Evolutionary conservation across 2,888 invertebrate species (phyloP), one percentile per base, ranked within the genome.

Genomic region (Lamproptera curius): DNA sequence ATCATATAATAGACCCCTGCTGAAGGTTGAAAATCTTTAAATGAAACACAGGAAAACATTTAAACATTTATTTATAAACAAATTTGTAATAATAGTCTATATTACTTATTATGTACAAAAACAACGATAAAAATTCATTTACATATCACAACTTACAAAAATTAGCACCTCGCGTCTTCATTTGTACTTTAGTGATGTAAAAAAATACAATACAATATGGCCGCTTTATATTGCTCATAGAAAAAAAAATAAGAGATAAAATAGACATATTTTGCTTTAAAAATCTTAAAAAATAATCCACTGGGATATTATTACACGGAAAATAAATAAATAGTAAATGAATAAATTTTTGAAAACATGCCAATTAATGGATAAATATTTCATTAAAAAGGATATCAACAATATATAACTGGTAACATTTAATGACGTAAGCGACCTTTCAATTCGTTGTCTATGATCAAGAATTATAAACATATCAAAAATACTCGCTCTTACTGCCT

Each of bases 401-500:
- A n/a, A n/a, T n/a, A n/a, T n/a, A n/a, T n/a, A n/a, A n/a, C n/a
- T n/a, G n/a, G n/a, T n/a, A n/a, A n/a, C n/a, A n/a, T n/a, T n/a
- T n/a, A n/a, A n/a, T n/a, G n/a, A n/a, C n/a, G n/a, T n/a, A n/a
- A n/a, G n/a, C n/a, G n/a, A n/a, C n/a, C n/a, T n/a, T n/a, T n/a
- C n/a, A n/a, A n/a, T n/a, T n/a, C n/a, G n/a, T n/a, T n/a, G n/a
- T n/a, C n/a, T n/a, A n/a, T n/a, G n/a, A n/a, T n/a, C n/a, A n/a
- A n/a, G n/a, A n/a, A n/a, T n/a, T n/a, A n/a, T n/a, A n/a, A n/a
- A n/a, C n/a, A n/a, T n/a, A n/a, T n/a, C n/a, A n/a, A n/a, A 50
- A 52, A 38, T 48, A 52, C 54, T 54, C 56, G 52, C 45, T 42
- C 42, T 48, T 45, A 51, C 46, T 49, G 51, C 34, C 50, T 33